phyloP scores from a whole-genome alignment of 2,888 invertebrate species.

The Lasioglossum villosulum region DNA sequence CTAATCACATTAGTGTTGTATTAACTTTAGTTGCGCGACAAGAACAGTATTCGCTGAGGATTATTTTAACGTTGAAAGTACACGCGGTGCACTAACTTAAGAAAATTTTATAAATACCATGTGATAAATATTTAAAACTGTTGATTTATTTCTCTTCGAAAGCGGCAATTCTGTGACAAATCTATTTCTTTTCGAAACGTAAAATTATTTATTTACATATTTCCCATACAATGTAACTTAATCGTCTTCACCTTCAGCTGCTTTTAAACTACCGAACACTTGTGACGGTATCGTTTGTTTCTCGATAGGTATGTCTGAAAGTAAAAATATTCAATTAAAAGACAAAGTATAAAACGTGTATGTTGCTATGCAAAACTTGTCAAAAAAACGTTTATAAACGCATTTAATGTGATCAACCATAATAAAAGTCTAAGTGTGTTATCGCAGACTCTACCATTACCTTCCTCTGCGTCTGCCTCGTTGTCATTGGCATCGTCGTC shows the following conservation, averaged over 20 bases:
- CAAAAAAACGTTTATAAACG: slow-evolving; percentile 43
- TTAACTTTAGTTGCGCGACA: slow-evolving; percentile 13
- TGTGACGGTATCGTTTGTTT: slow-evolving; percentile 94
- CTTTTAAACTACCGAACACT: slow-evolving; percentile 94
- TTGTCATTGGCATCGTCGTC: slow-evolving; percentile 88
- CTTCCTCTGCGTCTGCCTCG: slow-evolving; percentile 85
- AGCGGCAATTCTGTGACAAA: slow-evolving; percentile 13
- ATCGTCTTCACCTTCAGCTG: slow-evolving; percentile 60
- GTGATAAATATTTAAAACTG: slow-evolving; percentile 37
- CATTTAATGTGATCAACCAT: slow-evolving; percentile 36
- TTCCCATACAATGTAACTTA: slow-evolving; percentile 32
- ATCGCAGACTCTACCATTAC: slow-evolving; percentile 69
- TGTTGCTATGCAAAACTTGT: slow-evolving; percentile 29
- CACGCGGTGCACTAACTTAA: slow-evolving; percentile 1
- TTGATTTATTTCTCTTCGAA: slow-evolving; percentile 25
- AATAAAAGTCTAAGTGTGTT: slow-evolving; percentile 44
- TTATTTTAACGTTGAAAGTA: slow-evolving; percentile 33
- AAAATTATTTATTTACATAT: slow-evolving; percentile 46
- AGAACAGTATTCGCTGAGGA: slow-evolving; percentile 19
- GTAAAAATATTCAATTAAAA: slow-evolving; percentile 38
- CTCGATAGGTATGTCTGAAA: slow-evolving; percentile 89
- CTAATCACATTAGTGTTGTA: slow-evolving; percentile 31
- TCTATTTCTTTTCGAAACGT: slow-evolving; percentile 6
- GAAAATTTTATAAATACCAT: slow-evolving; percentile 17
- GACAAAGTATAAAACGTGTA: slow-evolving; percentile 19